Percentiles rank a stretch among this genome's conserved stretches.
Evolutionary conservation across 2,888 invertebrate genomes (phyloP).

Genomic region (Ophion ventricosus): DNA sequence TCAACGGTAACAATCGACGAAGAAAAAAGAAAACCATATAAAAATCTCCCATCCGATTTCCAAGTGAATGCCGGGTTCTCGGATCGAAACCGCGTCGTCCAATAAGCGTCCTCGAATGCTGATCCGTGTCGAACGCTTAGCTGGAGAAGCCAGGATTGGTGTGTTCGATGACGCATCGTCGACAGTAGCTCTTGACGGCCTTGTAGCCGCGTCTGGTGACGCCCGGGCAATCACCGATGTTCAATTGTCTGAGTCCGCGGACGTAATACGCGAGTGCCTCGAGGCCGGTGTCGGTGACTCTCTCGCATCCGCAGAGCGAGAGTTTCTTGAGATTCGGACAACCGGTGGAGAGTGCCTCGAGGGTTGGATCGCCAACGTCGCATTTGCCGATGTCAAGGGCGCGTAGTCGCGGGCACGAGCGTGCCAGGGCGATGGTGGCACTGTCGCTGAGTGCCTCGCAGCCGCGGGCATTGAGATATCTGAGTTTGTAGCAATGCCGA

Average conservation of each 20-base stretch:
- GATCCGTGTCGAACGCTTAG: constrained; percentile 60
- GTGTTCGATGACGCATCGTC: constrained; percentile 96
- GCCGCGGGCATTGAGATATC: constrained; percentile 95
- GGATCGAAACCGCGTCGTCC: too few species aligned
- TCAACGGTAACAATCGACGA: background rate
- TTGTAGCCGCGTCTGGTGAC: constrained; percentile 95
- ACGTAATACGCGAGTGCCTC: constrained; percentile 96
- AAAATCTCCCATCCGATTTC: background rate
- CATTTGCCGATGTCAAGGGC: constrained; percentile 97
- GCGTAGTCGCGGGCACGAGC: constrained; percentile 93
- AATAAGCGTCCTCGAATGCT: background rate
- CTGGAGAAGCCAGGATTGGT: constrained; percentile 96
- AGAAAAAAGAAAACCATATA: background rate
- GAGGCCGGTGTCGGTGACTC: constrained; percentile 94
- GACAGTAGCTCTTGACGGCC: constrained; percentile 96
- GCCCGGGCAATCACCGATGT: constrained; percentile 94
- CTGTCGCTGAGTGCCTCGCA: constrained; percentile 98
- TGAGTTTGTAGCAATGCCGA: constrained; percentile 93
- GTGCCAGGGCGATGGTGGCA: constrained; percentile 93
- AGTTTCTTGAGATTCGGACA: constrained; percentile 96
- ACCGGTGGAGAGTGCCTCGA: constrained; percentile 93
- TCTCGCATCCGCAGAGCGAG: constrained; percentile 95
- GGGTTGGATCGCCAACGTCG: constrained; percentile 95
- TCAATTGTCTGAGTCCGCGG: constrained; percentile 94
- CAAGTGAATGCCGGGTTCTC: background rate